These are phyloP conservation scores for Fragum whitleyi DNA, from an alignment of 2,888 invertebrate species.

Conservation along the genomic window DNA sequence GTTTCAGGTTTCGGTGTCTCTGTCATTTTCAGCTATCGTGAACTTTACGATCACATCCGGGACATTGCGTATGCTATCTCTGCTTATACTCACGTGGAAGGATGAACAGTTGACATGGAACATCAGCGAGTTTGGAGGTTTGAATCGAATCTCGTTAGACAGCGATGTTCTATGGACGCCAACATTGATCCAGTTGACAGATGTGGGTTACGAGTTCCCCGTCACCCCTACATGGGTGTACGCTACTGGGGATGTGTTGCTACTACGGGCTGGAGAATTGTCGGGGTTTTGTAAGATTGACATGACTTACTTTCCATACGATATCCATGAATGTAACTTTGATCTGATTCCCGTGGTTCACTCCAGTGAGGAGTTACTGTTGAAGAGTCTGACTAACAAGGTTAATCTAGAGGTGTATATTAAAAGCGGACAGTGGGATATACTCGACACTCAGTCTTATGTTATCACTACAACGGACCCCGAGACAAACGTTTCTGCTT, in stretches of 20 bases:
- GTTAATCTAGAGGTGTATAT: constrained; percentile 5
- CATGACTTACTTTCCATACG: constrained; percentile 11
- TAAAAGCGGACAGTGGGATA: constrained; percentile 14
- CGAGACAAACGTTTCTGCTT: background rate
- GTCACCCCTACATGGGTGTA: constrained; percentile 2
- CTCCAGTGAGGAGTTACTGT: background rate
- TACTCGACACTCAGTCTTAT: background rate
- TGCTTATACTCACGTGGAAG: background rate
- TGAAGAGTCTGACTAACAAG: background rate
- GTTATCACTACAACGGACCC: background rate
- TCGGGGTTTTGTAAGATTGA: constrained; percentile 6
- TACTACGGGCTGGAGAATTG: background rate
- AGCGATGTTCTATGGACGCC: constrained; percentile 10
- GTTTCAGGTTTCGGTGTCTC: background rate
- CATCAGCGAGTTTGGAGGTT: background rate
- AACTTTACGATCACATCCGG: constrained; percentile 8
- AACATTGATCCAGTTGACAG: background rate
- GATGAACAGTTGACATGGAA: constrained; percentile 17
- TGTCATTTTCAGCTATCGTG: background rate
- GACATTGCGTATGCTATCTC: constrained; percentile 6
- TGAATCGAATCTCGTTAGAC: constrained; percentile 3
- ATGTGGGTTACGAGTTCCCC: constrained; percentile 14
- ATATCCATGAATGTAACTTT: constrained; percentile 10
- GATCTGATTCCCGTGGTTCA: background rate
- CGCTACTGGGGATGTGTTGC: constrained; percentile 2